These are phyloP conservation scores for Nicator chloris DNA, from an alignment of 2,113 vertebrate genomes.

Conservation along the genomic window DNA sequence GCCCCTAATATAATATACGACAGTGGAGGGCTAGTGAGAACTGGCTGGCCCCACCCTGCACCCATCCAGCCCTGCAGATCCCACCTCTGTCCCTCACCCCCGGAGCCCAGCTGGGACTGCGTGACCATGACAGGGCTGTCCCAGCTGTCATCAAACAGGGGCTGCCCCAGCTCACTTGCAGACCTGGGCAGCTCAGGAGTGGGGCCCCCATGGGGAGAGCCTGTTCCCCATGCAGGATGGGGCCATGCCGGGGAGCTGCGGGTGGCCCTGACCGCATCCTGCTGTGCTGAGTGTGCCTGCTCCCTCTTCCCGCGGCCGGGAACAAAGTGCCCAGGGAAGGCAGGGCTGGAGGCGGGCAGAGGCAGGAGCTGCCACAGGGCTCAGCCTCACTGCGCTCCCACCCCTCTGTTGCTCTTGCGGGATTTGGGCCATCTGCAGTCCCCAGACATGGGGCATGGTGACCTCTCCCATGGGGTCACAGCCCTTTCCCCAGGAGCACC, in stretches of 20 bases:
- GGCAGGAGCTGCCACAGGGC: neutral
- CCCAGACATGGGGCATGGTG: accelerated
- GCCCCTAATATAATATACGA: too few species aligned
- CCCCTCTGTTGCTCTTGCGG: accelerated
- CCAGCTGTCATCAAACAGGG: neutral
- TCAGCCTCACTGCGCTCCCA: neutral
- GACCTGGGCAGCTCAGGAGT: neutral
- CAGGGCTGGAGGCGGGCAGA: conserved; percentile 40
- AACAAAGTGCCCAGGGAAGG: conserved; percentile 56
- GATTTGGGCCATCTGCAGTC: neutral
- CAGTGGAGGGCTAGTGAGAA: neutral
- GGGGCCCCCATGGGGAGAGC: neutral
- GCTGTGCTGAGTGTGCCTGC: neutral
- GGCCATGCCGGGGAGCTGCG: neutral
- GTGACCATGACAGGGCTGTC: accelerated
- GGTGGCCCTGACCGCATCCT: neutral
- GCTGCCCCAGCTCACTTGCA: neutral
- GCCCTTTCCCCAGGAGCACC: neutral
- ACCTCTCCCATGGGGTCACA: neutral
- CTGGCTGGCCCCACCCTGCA: neutral
- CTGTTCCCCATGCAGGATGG: neutral
- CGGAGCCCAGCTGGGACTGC: neutral
- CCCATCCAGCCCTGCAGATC: neutral
- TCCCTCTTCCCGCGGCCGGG: neutral
- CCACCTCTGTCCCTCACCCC: neutral